phyloP scores from a whole-genome alignment of 2,797 vertebrate species.

The Pagetopsis macropterus region DNA sequence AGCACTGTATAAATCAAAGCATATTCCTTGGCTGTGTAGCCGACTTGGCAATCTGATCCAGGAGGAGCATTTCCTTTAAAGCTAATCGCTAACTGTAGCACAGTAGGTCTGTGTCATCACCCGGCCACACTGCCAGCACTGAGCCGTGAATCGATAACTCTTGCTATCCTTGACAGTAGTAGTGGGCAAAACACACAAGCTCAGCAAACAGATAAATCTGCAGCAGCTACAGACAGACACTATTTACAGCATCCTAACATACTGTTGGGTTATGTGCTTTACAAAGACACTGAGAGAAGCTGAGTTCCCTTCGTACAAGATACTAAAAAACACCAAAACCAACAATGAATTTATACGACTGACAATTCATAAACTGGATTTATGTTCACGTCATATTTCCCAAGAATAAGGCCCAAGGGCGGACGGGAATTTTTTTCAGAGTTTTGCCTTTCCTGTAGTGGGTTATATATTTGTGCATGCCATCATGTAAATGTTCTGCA shows the following conservation, averaged over 20 bases:
- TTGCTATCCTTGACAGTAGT: conserved; percentile 37
- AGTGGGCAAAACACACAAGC: conserved; percentile 27
- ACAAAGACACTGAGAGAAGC: not conserved
- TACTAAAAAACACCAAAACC: not conserved
- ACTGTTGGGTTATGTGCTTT: not conserved
- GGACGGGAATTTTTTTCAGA: too few relatives aligned
- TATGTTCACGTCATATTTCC: too few relatives aligned
- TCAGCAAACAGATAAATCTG: conserved; percentile 34
- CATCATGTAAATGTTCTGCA: too few relatives aligned
- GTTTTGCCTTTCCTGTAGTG: too few relatives aligned
- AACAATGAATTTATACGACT: not conserved
- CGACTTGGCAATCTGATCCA: too few relatives aligned
- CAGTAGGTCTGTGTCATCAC: conserved; percentile 46
- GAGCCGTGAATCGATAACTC: conserved; percentile 52
- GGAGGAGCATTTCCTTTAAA: conserved; percentile 30
- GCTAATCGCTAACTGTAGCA: conserved; percentile 29
- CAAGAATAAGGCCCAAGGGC: too few relatives aligned
- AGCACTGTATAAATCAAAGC: too few relatives aligned
- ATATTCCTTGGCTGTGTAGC: too few relatives aligned
- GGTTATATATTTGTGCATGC: too few relatives aligned
- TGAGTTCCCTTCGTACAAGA: not conserved
- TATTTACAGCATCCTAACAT: not conserved
- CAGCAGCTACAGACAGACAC: conserved; percentile 28
- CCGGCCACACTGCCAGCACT: conserved; percentile 13
- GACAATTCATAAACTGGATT: too few relatives aligned